Evolutionary conservation across 2,888 invertebrate genomes (phyloP).

Genomic region (Oxystoma pomonae): DNA sequence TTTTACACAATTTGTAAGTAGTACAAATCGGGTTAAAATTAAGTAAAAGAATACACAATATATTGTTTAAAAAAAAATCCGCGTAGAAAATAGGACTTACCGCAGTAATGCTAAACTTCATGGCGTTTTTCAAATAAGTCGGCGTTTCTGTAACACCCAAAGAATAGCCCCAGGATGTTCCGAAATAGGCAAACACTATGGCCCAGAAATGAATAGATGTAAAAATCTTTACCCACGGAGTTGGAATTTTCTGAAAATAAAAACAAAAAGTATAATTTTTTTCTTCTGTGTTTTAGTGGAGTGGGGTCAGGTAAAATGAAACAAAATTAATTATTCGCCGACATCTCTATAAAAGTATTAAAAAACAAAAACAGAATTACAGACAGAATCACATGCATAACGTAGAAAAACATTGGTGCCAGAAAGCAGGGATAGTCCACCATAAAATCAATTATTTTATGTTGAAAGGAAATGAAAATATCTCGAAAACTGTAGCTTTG

Average conservation of each 20-base stretch:
- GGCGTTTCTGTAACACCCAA: conserved; percentile 11
- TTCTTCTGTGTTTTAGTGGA: too few species aligned
- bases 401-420: too few species aligned
- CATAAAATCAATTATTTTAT: too few species aligned
- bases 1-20: too few species aligned
- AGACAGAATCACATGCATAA: too few species aligned
- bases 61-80: background rate
- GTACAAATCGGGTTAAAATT: background rate
- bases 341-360: too few species aligned
- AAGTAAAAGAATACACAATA: background rate
- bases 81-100: conserved; percentile 5
- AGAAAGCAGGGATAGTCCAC: too few species aligned
- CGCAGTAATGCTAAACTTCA: conserved; percentile 11
- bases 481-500: too few species aligned
- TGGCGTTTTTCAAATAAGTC: conserved; percentile 9
- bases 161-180: conserved; percentile 10
- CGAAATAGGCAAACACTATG: conserved; percentile 8
- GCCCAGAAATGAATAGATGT: conserved; percentile 14
- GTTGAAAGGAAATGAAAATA: too few species aligned
- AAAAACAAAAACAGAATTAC: too few species aligned
- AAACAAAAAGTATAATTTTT: background rate
- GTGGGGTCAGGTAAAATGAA: too few species aligned
- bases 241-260: conserved; percentile 14
- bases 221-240: conserved; percentile 15
- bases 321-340: too few species aligned